Conservation (phyloP, 1,140 invertebrate genomes). For the Bombus impatiens region DNA sequence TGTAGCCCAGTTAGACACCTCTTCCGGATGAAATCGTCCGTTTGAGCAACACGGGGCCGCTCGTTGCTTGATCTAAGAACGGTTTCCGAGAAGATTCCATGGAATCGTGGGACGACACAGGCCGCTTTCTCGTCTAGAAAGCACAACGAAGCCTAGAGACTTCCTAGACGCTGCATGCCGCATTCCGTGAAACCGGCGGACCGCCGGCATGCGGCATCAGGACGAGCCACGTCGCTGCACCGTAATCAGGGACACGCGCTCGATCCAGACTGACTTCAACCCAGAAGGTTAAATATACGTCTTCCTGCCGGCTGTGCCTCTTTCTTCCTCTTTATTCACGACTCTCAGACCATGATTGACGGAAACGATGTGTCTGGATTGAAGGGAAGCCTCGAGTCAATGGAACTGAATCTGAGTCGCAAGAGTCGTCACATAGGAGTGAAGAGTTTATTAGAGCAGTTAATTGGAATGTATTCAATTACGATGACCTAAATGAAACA, state of each 20-base stretch:
- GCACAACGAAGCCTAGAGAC: conserved; percentile 37
- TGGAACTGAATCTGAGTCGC: not conserved
- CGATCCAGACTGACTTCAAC: conserved; percentile 55
- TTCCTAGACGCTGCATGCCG: conserved; percentile 43
- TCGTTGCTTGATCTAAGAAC: conserved; percentile 22
- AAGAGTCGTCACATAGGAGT: too few relatives aligned
- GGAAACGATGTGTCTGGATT: conserved; percentile 22
- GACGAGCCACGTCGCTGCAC: conserved; percentile 51
- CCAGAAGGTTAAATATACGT: conserved; percentile 63
- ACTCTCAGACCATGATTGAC: not conserved
- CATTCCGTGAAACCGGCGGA: conserved; percentile 54
- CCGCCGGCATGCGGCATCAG: conserved; percentile 32
- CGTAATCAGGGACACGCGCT: conserved; percentile 69
- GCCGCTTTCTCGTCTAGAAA: conserved; percentile 60
- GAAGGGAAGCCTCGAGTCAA: too few relatives aligned
- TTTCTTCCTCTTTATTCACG: conserved; percentile 21
- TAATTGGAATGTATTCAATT: too few relatives aligned
- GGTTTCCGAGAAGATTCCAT: conserved; percentile 43
- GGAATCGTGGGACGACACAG: conserved; percentile 30
- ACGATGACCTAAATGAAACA: too few relatives aligned
- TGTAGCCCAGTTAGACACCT: not conserved
- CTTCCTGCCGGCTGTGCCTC: conserved; percentile 27
- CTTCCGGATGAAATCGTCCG: conserved; percentile 26
- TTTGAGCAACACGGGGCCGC: not conserved
- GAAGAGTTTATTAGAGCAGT: not conserved